Percentiles rank a stretch among this genome's conserved stretches.
Conservation (phyloP, 2,888 invertebrate species). For the Conus canariensis region DNA sequence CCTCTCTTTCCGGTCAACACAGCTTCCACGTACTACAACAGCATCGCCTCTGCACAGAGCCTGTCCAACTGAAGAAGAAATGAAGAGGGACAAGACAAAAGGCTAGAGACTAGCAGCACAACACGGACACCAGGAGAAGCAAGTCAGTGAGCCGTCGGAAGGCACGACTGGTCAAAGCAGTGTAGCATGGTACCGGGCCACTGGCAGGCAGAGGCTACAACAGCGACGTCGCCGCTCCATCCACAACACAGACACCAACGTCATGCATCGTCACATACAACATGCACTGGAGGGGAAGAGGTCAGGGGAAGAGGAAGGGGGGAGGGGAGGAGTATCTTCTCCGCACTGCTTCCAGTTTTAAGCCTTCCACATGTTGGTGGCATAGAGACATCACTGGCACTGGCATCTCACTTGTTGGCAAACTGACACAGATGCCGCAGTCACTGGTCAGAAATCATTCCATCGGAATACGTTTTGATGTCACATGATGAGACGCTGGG, state of each 20-base stretch:
- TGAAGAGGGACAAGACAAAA: not conserved
- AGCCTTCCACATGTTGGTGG: not conserved
- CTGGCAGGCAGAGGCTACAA: slow-evolving; percentile 4
- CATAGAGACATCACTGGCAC: not conserved
- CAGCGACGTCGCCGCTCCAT: not conserved
- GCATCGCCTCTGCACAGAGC: not conserved
- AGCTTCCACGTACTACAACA: not conserved
- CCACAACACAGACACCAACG: not conserved
- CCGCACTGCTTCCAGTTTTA: not conserved
- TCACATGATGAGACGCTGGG: too few relatives aligned
- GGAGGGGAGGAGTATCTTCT: not conserved
- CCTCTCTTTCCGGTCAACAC: not conserved
- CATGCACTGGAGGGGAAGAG: not conserved
- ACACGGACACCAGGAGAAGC: not conserved
- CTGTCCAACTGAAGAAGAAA: not conserved
- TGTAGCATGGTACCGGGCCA: not conserved
- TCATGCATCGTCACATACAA: slow-evolving; percentile 15
- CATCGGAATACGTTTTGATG: too few relatives aligned
- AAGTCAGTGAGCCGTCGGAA: too few relatives aligned
- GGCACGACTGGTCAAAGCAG: not conserved
- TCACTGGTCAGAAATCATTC: too few relatives aligned
- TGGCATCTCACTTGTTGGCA: too few relatives aligned
- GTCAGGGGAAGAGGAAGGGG: too few relatives aligned
- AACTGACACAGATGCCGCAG: too few relatives aligned
- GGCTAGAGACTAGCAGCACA: not conserved